Conservation (phyloP, 2,888 invertebrate species). For the Pterostichus madidus region DNA sequence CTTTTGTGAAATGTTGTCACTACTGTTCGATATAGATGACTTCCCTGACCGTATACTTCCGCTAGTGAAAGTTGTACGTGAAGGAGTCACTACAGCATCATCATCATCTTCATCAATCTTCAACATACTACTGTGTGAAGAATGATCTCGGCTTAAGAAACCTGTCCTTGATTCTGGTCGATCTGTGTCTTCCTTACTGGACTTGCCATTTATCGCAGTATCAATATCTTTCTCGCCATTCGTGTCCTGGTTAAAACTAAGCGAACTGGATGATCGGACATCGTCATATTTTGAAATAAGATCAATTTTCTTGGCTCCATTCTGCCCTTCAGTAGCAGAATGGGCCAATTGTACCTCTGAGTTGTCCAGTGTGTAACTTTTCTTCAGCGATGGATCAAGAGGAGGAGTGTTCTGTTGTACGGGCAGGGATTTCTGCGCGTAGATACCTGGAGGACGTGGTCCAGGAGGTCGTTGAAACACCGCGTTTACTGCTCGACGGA, state of each 20-base stretch:
- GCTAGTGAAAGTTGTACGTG: constrained; percentile 21
- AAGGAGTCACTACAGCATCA: constrained; percentile 64
- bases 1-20: constrained; percentile 62
- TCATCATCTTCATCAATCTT: constrained; percentile 67
- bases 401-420: constrained; percentile 52
- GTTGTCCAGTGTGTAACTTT: constrained; percentile 72
- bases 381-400: constrained; percentile 3
- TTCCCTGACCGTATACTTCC: constrained; percentile 54
- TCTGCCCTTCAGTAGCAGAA: constrained; percentile 43
- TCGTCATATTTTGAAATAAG: constrained; percentile 51
- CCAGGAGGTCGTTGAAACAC: constrained; percentile 58
- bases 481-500: constrained; percentile 72
- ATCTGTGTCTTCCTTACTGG: constrained; percentile 71
- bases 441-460: constrained; percentile 72
- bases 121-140: constrained; percentile 59
- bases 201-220: constrained; percentile 61
- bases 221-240: constrained; percentile 62
- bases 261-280: constrained; percentile 56
- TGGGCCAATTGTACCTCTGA: constrained; percentile 72
- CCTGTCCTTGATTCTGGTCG: constrained; percentile 73
- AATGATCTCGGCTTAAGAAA: constrained; percentile 71
- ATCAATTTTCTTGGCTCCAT: constrained; percentile 53
- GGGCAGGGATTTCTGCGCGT: constrained; percentile 77
- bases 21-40: constrained; percentile 55
- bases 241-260: constrained; percentile 57